These are phyloP conservation scores for Anodontia alba DNA, from an alignment of 2,888 invertebrate genomes.

Conservation along the genomic window DNA sequence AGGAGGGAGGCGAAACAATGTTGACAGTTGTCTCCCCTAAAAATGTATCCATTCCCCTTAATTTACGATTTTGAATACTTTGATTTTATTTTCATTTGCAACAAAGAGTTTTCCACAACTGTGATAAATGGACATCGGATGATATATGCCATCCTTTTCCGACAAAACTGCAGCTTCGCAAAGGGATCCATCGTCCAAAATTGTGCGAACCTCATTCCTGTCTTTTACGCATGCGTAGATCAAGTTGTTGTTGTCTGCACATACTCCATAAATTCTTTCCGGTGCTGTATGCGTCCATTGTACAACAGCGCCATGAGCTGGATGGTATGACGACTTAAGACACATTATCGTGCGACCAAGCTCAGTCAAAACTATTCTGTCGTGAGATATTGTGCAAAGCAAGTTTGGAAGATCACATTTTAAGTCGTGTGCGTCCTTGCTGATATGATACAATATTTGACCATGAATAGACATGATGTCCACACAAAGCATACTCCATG, in stretches of 20 bases:
- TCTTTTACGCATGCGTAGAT: conserved; percentile 26
- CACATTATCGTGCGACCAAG: conserved; percentile 12
- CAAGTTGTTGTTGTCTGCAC: background rate
- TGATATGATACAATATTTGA: background rate
- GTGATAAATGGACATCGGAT: background rate
- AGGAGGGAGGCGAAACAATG: no score
- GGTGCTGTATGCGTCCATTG: conserved; percentile 10
- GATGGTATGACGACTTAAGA: background rate
- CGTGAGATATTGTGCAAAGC: conserved; percentile 2
- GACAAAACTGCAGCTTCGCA: background rate
- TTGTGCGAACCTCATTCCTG: background rate
- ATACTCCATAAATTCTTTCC: conserved; percentile 1
- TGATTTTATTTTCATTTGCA: background rate
- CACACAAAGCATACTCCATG: conserved; percentile 12
- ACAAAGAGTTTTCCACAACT: background rate
- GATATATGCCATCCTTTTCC: conserved; percentile 1
- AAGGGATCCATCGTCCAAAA: background rate
- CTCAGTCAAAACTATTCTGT: conserved; percentile 9
- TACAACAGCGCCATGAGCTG: background rate
- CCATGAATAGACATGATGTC: conserved; percentile 20
- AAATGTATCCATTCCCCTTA: no score
- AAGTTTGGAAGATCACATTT: conserved; percentile 16
- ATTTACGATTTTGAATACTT: background rate
- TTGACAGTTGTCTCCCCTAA: no score
- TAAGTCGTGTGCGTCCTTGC: background rate